phyloP scores from a whole-genome alignment of 2,797 vertebrate species.

The Harpagifer antarcticus region DNA sequence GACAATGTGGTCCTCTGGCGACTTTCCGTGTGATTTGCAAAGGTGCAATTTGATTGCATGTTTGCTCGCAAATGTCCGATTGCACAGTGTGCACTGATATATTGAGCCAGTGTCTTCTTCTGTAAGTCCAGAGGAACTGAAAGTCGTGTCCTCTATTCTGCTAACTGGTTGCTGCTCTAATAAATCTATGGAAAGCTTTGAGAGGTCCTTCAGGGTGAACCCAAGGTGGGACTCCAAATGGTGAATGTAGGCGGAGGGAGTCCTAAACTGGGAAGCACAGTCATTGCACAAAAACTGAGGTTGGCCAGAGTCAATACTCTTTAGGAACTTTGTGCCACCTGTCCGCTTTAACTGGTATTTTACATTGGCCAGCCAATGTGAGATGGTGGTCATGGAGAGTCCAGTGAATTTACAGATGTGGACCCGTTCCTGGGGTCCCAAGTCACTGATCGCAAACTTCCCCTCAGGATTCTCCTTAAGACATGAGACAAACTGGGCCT shows the following conservation, averaged over 20 bases:
- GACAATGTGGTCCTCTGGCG: constrained; percentile 98
- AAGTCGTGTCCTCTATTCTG: constrained; percentile 90
- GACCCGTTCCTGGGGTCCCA: constrained; percentile 97
- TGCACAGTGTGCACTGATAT: constrained; percentile 98
- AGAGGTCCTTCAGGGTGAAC: constrained; percentile 97
- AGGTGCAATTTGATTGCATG: constrained; percentile 99
- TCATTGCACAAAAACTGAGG: constrained; percentile 99
- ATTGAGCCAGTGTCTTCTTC: constrained; percentile 94
- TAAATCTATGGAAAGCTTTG: constrained; percentile 95
- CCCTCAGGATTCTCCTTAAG: constrained; percentile 95
- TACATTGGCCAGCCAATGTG: constrained; percentile 99
- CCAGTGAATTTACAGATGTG: constrained; percentile 99
- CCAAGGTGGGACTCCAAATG: constrained; percentile 98
- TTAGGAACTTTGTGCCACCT: constrained; percentile 98
- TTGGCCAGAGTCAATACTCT: constrained; percentile 98
- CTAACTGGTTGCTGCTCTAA: constrained; percentile 93
- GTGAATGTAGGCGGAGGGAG: constrained; percentile 95
- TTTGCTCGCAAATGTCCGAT: constrained; percentile 98
- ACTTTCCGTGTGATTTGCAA: constrained; percentile 99
- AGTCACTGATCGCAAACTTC: constrained; percentile 94
- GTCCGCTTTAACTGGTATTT: constrained; percentile 99
- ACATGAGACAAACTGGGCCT: constrained; percentile 97
- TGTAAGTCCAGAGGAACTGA: constrained; percentile 88
- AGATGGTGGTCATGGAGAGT: constrained; percentile 99
- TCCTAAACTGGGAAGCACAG: constrained; percentile 99